A percentile compares a stretch with the other conserved stretches of the same genome.
Evolutionary conservation across 1,140 invertebrate species (phyloP).

Genomic region (Aleiodes sp.): DNA sequence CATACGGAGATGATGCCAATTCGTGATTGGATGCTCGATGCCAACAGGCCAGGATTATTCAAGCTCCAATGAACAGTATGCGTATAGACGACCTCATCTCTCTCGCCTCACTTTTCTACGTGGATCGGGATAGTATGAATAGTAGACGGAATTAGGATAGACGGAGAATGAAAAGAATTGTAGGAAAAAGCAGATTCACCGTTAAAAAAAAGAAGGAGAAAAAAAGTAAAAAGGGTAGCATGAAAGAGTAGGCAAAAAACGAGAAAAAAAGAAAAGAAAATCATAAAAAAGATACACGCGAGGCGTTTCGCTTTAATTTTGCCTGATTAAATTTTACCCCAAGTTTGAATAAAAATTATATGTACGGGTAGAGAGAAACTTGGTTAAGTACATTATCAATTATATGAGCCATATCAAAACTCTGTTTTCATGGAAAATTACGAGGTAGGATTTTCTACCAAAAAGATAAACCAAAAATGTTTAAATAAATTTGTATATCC

Average conservation of each 20-base stretch:
- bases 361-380: not conserved
- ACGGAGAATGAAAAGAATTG: conserved; percentile 6
- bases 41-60: conserved; percentile 1
- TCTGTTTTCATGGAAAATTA: not conserved
- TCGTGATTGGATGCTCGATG: conserved; percentile 32
- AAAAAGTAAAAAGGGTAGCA: not conserved
- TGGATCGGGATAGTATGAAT: not conserved
- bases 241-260: not conserved
- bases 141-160: conserved; percentile 17
- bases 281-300: conserved; percentile 16
- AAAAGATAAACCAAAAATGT: not conserved
- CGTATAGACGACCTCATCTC: not conserved
- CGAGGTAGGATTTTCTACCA: conserved; percentile 8
- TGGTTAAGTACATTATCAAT: conserved; percentile 16
- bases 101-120: not conserved
- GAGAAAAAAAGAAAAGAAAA: not conserved
- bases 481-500: not conserved
- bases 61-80: conserved; percentile 3
- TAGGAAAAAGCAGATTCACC: not conserved
- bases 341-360: conserved; percentile 16
- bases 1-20: conserved; percentile 23
- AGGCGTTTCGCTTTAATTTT: conserved; percentile 16
- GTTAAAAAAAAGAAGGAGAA: conserved; percentile 4
- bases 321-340: conserved; percentile 9
- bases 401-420: not conserved